phyloP scores from a whole-genome alignment of 2,113 vertebrate species.

The Neolamprologus longior region DNA sequence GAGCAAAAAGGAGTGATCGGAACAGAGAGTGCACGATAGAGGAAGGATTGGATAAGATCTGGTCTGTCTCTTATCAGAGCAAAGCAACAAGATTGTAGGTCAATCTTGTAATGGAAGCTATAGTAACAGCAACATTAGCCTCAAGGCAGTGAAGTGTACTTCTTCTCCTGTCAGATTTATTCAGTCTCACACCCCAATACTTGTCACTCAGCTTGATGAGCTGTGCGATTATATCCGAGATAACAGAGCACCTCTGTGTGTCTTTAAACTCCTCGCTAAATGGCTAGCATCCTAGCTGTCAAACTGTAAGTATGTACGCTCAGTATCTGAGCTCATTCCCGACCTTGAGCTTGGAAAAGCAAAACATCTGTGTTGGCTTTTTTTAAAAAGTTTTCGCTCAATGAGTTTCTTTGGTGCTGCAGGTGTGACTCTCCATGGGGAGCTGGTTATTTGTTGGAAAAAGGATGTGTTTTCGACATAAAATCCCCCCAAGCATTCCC shows the following conservation, averaged over 20 bases:
- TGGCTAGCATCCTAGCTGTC: not conserved
- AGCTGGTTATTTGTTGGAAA: not conserved
- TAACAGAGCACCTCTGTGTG: not conserved
- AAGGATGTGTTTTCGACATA: not conserved
- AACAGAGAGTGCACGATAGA: not conserved
- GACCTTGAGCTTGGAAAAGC: not conserved
- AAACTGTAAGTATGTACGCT: not conserved
- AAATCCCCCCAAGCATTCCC: not conserved
- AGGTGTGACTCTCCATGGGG: not conserved
- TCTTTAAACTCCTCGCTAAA: not conserved
- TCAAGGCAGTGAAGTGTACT: not conserved
- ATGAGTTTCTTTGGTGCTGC: not conserved
- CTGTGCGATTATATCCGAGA: not conserved
- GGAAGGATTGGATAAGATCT: slow-evolving; percentile 13
- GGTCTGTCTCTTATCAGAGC: slow-evolving; percentile 16
- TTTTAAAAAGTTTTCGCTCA: not conserved
- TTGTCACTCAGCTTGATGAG: not conserved
- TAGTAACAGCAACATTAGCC: not conserved
- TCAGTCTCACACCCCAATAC: not conserved
- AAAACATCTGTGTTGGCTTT: not conserved
- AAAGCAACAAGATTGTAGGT: slow-evolving; percentile 3
- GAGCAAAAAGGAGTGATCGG: not conserved
- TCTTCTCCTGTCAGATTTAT: not conserved
- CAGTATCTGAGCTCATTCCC: not conserved
- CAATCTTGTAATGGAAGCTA: slow-evolving; percentile 13